Percentiles rank a stretch among this genome's conserved stretches.
Evolutionary conservation across 2,888 invertebrate species (phyloP).

Genomic region (Parnassius apollo): DNA sequence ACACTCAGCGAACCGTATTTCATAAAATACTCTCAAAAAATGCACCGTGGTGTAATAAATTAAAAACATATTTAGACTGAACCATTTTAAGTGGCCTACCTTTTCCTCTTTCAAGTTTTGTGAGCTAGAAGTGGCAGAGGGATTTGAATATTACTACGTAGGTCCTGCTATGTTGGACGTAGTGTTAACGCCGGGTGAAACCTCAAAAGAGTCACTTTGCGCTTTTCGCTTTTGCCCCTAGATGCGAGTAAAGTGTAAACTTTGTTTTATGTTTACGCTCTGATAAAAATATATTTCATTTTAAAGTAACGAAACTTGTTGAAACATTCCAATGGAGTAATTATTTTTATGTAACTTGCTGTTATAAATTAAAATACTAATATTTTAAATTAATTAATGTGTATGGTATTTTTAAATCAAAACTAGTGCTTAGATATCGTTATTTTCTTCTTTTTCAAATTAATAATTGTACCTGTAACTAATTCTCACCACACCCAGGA

Average conservation of each 20-base stretch:
- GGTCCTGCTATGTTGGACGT: conserved; percentile 37
- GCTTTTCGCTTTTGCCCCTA: conserved; percentile 39
- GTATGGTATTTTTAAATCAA: too few relatives aligned
- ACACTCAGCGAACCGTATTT: conserved; percentile 44
- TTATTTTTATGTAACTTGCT: too few relatives aligned
- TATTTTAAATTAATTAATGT: too few relatives aligned
- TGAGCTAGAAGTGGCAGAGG: conserved; percentile 24
- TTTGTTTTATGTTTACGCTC: conserved; percentile 19
- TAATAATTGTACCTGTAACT: too few relatives aligned
- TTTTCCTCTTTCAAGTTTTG: conserved; percentile 18
- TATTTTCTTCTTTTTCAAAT: too few relatives aligned
- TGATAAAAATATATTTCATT: conserved; percentile 25
- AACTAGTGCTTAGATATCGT: too few relatives aligned
- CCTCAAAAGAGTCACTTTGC: conserved; percentile 42
- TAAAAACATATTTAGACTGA: conserved; percentile 46
- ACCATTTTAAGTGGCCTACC: conserved; percentile 35
- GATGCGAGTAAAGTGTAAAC: conserved; percentile 24
- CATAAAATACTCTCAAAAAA: conserved; percentile 47
- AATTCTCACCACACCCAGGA: too few relatives aligned
- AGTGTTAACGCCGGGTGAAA: conserved; percentile 42
- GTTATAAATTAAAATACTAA: too few relatives aligned
- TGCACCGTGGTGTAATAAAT: conserved; percentile 49
- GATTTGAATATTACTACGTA: conserved; percentile 27
- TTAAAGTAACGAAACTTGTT: conserved; percentile 13
- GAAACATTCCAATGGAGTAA: background rate